These are phyloP conservation scores for Cladorhizidae sp. DNA, from an alignment of 37 sponge, comb jelly and placozoan species.

Conservation along the genomic window DNA sequence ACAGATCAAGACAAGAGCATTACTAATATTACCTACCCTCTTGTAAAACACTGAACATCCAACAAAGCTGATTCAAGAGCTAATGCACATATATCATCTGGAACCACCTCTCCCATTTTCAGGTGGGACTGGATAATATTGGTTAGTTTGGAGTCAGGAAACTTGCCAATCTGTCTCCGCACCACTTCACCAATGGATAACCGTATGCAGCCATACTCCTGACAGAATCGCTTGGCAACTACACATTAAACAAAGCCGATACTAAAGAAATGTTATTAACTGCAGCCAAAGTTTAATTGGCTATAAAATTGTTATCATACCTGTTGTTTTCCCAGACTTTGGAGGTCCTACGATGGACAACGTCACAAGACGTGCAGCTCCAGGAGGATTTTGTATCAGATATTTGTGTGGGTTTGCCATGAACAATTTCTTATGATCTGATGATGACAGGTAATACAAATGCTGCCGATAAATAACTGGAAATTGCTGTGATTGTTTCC, in stretches of 20 bases:
- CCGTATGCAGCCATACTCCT: constrained; percentile 80
- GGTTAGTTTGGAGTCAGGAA: constrained; percentile 77
- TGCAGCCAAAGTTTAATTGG: too few species aligned
- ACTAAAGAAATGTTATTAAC: too few species aligned
- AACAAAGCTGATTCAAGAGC: constrained; percentile 85
- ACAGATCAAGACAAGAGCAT: neutral
- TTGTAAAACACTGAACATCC: constrained; percentile 80
- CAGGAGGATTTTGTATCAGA: constrained; percentile 59
- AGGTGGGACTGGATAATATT: constrained; percentile 67
- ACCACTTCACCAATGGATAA: constrained; percentile 89
- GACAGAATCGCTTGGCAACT: constrained; percentile 79
- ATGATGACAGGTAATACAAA: constrained; percentile 71
- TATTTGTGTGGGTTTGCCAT: constrained; percentile 77
- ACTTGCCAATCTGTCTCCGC: constrained; percentile 64
- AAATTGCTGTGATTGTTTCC: constrained; percentile 18
- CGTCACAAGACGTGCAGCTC: constrained; percentile 66
- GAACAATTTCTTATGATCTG: constrained; percentile 59
- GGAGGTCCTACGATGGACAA: constrained; percentile 92
- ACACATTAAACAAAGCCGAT: constrained; percentile 1
- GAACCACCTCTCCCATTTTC: constrained; percentile 75
- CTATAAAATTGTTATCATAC: constrained; percentile 23
- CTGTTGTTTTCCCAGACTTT: constrained; percentile 91
- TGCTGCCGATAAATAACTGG: constrained; percentile 78
- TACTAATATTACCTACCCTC: constrained; percentile 88
- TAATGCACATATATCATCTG: constrained; percentile 85